phyloP scores from a whole-genome alignment of 2,113 vertebrate species.

The Laticauda colubrina region DNA sequence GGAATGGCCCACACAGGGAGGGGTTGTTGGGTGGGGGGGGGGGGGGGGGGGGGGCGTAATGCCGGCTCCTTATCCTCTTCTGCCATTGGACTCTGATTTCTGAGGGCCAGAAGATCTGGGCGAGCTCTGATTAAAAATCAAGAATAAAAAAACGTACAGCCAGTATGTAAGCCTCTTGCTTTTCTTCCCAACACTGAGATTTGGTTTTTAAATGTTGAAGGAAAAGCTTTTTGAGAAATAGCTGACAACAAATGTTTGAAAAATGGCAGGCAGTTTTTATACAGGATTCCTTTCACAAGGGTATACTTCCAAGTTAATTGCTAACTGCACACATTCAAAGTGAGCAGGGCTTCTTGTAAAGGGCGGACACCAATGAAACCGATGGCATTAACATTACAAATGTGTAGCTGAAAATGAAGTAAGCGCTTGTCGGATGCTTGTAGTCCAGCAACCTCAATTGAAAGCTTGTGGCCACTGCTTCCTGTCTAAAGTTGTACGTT shows the following conservation, averaged over 20 bases:
- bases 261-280: background rate
- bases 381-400: background rate
- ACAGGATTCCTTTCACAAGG: background rate
- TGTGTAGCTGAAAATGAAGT: background rate
- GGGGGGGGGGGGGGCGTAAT: no score
- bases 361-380: background rate
- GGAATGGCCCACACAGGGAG: no score
- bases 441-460: background rate
- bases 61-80: background rate
- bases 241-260: background rate
- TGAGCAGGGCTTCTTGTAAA: background rate
- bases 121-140: fast-evolving
- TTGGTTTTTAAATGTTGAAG: background rate
- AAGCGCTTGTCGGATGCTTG: background rate
- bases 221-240: background rate
- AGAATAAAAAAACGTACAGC: slow-evolving; percentile 29
- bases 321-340: background rate
- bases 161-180: background rate
- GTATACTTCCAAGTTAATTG: background rate
- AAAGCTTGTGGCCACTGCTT: no score
- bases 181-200: background rate
- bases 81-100: background rate
- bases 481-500: background rate
- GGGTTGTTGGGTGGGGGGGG: no score
- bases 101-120: background rate